Conservation (phyloP, 2,113 vertebrate genomes). For the Philantomba maxwellii region DNA sequence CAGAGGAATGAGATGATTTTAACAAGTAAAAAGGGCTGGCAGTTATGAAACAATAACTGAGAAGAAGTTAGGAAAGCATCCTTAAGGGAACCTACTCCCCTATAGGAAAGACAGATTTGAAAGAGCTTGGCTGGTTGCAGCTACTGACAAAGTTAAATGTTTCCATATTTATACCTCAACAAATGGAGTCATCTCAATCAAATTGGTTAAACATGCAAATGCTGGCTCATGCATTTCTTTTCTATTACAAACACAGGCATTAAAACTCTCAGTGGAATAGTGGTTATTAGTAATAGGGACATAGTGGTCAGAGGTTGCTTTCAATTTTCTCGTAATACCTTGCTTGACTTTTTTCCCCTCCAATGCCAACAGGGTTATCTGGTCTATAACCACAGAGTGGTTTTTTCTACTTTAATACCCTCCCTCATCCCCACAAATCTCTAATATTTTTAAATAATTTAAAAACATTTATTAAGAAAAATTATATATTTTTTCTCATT, state of each 20-base stretch:
- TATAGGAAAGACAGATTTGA: not conserved
- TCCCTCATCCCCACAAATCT: not conserved
- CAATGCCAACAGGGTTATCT: not conserved
- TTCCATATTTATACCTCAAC: not conserved
- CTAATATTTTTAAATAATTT: slow-evolving; percentile 5
- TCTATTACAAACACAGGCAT: not conserved
- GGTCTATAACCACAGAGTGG: not conserved
- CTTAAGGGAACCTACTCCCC: not conserved
- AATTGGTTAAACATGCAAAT: not conserved
- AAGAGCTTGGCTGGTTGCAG: not conserved
- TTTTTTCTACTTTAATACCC: not conserved
- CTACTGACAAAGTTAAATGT: not conserved
- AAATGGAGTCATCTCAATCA: not conserved
- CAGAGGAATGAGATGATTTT: not conserved
- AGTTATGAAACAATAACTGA: not conserved
- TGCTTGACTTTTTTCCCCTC: not conserved
- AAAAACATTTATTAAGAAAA: slow-evolving; percentile 29
- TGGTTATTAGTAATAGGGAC: not conserved
- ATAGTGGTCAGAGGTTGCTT: not conserved
- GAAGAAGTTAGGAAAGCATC: not conserved
- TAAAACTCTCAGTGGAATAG: not conserved
- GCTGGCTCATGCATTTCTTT: not conserved
- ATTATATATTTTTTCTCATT: not conserved
- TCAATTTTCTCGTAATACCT: not conserved
- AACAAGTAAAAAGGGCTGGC: not conserved